Base-by-base conservation (phyloP, 2,888 invertebrate species). In the Eupeodes latifasciatus region DNA sequence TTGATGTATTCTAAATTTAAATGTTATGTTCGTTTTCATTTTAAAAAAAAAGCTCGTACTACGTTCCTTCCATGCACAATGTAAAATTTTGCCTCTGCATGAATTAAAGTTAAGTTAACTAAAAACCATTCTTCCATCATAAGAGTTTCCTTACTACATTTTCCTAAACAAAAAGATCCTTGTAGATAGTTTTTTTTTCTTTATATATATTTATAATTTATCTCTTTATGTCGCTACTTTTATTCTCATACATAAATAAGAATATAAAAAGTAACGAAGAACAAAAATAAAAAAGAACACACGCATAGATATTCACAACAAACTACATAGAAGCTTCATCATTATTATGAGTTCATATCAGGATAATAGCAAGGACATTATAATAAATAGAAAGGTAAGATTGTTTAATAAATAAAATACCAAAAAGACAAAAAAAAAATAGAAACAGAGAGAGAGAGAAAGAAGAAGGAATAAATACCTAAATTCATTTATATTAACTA, bases 361-460 rank as follows among this genome's bases (percentile, higher is more conserved):
- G 5, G 9, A 49, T 47, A 66, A 69, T 49, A 53, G 53, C 49
- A 69, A 69, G 53, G 51, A 69, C 27, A 67, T 67, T 67, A 49
- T 34, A 49, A 14, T 44, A 5, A 16, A 40, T 53, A 12, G 4
- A 19, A 47, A 64, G 64, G 67, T 67, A 67, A 67, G 49, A 49
- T 51, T 66, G n/a, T n/a, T 40, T 10, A 69, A 53, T 69, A 36
- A 69, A 34, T 69, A 59, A 47, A 27, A 27, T 27, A 0, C 27
- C 57, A 27, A 57, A 12, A 66, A 66, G 27, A 27, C 10, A 49
- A 3, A 27, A 27, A 7, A 4, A 9, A 49, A 12, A 12, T 11
- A 16, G n/a, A 16, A 34, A n/a, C 34, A 14, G 34, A 47, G 7
- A 14, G 7, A 44, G 12, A 53, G 53, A 40, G 6, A 40, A 7